phyloP scores from a whole-genome alignment of 2,888 invertebrate species.

The Sisyra nigra region DNA sequence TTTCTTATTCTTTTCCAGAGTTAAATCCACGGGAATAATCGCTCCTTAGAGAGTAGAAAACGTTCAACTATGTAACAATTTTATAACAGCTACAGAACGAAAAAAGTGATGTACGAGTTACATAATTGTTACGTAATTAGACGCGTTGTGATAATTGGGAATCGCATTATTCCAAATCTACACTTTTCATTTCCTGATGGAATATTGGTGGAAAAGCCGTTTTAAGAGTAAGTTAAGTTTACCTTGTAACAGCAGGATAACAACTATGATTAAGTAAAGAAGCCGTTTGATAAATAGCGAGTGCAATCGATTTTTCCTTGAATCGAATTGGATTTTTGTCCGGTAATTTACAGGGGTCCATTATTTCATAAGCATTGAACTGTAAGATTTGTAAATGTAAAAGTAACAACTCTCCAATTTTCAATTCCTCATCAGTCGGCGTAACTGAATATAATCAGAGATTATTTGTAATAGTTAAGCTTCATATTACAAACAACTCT shows the following conservation, averaged over 20 bases:
- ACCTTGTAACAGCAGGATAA: slow-evolving; percentile 61
- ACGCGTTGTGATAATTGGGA: too few species aligned
- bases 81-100: too few species aligned
- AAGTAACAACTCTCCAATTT: slow-evolving; percentile 47
- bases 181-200: too few species aligned
- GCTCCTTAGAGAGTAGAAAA: too few species aligned
- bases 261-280: slow-evolving; percentile 76
- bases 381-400: slow-evolving; percentile 60
- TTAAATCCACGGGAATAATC: too few species aligned
- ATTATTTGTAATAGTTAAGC: not conserved
- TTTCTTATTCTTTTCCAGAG: too few species aligned
- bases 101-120: too few species aligned
- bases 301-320: slow-evolving; percentile 41
- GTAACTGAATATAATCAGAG: slow-evolving; percentile 17
- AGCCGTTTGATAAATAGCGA: slow-evolving; percentile 59
- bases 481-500: not conserved
- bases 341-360: slow-evolving; percentile 41
- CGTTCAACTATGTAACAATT: too few species aligned
- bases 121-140: too few species aligned
- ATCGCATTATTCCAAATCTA: too few species aligned
- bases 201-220: too few species aligned
- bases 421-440: slow-evolving; percentile 34
- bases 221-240: slow-evolving; percentile 11
- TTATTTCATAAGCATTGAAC: slow-evolving; percentile 76
- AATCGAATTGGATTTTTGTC: slow-evolving; percentile 33